Evolutionary conservation across 2,888 invertebrate genomes (phyloP), one percentile per base, ranked within the genome.

Genomic region (Bellardia bayeri): DNA sequence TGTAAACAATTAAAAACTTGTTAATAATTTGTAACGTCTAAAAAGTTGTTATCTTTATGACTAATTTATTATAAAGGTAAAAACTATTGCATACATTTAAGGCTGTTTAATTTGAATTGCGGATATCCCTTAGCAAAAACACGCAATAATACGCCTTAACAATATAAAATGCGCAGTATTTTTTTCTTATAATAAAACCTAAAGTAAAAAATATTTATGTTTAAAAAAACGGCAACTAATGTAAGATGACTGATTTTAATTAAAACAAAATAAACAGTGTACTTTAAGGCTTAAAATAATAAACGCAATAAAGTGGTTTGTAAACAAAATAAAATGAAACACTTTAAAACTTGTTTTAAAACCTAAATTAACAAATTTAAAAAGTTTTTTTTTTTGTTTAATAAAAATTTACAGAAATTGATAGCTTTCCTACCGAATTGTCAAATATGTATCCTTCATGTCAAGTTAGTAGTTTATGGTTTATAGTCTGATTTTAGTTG

Each of bases 391-490:
- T 30, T 58, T 58, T 8, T 13, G 3, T 30, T 30, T 0, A 11
- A 58, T 40, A 14, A 61, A 69, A 61, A 71, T 14, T 1, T 8
- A 9, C 5, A 64, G 56, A 64, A 64, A 64, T 81, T 81, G 42
- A 64, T 81, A 68, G 58, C 23, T 58, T 9, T 69, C 14, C 58
- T 75, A 37, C 4, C n/a, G 23, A 61, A 68, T 51, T 75, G 75
- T 72, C 58, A 82, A 82, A 58, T 49, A 64, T 51, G 40, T 54
- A 66, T 82, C 66, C 37, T 66, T 30, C 11, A 42, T 66, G 74
- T 56, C 58, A 82, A 74, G 42, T 66, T 66, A 37, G 56, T 66
- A 81, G 64, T 68, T 66, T 30, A 64, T 72, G 7, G 54, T 72
- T 81, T 56, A 68, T 3, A 42, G 16, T 72, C 64, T 37, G 11